These are phyloP conservation scores for Bufotes viridis DNA, from an alignment of 2,797 vertebrate genomes.

Conservation along the genomic window DNA sequence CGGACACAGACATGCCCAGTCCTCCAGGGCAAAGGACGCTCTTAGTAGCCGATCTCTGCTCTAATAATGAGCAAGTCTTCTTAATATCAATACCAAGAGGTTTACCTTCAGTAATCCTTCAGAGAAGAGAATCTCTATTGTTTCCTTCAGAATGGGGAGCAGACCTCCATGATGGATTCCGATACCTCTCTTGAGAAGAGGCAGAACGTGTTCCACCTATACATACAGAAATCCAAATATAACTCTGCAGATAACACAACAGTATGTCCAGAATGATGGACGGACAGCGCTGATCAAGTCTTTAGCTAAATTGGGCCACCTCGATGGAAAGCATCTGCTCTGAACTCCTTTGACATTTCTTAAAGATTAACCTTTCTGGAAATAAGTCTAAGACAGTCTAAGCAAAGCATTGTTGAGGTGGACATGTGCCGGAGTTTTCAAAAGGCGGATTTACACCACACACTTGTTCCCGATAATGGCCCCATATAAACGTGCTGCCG, in stretches of 20 bases:
- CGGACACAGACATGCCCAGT: background rate
- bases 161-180: conserved; percentile 96
- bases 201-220: conserved; percentile 97
- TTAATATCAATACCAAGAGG: background rate
- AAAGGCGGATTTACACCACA: too few relatives aligned
- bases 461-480: too few relatives aligned
- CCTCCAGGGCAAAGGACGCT: background rate
- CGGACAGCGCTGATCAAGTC: background rate
- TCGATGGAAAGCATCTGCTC: background rate
- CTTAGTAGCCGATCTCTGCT: background rate
- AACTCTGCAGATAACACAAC: too few relatives aligned
- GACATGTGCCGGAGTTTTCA: background rate
- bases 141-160: conserved; percentile 96
- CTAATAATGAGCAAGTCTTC: background rate
- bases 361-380: background rate
- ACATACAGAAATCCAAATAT: conserved; percentile 9
- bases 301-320: too few relatives aligned
- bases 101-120: conserved; percentile 94
- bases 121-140: conserved; percentile 97
- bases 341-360: background rate
- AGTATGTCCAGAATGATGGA: background rate
- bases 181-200: conserved; percentile 92
- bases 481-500: too few relatives aligned
- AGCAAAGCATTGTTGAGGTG: background rate
- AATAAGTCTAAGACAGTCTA: background rate